Base-by-base conservation (phyloP, 2,113 vertebrate species). In the Macrotus californicus region DNA sequence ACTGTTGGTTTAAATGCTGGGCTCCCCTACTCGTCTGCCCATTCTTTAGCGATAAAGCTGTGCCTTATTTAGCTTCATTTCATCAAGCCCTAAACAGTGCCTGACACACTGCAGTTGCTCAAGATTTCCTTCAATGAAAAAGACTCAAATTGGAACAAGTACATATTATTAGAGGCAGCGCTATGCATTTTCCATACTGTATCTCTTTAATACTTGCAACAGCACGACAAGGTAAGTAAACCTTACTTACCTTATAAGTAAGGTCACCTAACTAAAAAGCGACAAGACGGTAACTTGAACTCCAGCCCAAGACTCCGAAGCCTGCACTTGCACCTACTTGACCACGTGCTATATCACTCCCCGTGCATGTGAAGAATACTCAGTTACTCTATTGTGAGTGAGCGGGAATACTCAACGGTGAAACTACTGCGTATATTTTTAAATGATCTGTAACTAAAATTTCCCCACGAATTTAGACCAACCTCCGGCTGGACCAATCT, bases 121-220 rank as follows among this genome's bases (percentile, higher is more conserved):
- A 29, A 36, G 48, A 87, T 82, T 80, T 91, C 54, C 66, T 75
- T 80, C 52, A 61, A 15, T 31, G 24, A 59, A 92, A 92, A 90
- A 81, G 79, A 94, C 59, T 87, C 70, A 14, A 16, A 75, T 2
- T 48, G 77, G 34, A 81, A 81, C 52, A 52, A 54, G 50, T 15
- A 59, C 3, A 54, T 31, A 5, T 13, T n/a, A 79, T 10, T 64
- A 36, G 34, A 91, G 2, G 16, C 3, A 85, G 52, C 24, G 46
- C 31, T 18, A 5, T 0, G 0, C 1, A 21, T 26, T 67, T 66
- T 66, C 73, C 46, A 82, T 8, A 83, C n/a, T 69, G 46, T 1
- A 48, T 22, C n/a, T 64, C 21, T 87, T 54, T 31, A 54, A 46
- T 66, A 73, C 24, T 73, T 41, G 9, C 13, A 73, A 56, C 5